Evolutionary conservation across 2,113 vertebrate genomes (phyloP).

Genomic region (Macaca mulatta): DNA sequence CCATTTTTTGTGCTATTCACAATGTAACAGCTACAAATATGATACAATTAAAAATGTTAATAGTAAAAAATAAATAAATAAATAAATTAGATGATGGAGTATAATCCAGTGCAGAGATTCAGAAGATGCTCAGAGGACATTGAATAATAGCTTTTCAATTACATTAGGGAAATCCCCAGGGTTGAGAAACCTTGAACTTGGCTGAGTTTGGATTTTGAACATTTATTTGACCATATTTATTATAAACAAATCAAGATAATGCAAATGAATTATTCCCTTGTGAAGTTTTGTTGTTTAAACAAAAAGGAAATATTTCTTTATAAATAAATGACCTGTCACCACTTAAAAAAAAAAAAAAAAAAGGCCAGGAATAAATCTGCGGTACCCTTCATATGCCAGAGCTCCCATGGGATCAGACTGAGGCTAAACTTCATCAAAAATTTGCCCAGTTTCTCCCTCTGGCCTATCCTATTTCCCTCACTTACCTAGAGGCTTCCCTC

Average conservation of each 20-base stretch:
- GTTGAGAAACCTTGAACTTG: conserved; percentile 2
- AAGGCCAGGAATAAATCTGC: background rate
- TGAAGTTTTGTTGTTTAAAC: conserved; percentile 31
- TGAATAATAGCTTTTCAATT: conserved; percentile 13
- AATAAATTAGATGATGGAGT: background rate
- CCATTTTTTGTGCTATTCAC: no score
- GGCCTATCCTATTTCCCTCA: background rate
- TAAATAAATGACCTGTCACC: conserved; percentile 37
- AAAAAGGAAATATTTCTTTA: conserved; percentile 43
- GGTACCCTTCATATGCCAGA: background rate
- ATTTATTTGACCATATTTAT: conserved; percentile 54
- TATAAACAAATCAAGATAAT: conserved; percentile 62
- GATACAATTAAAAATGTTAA: no score
- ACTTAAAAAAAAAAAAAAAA: background rate
- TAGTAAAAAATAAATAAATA: no score
- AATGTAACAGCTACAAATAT: no score
- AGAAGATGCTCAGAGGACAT: background rate
- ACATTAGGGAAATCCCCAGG: background rate
- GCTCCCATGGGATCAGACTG: background rate
- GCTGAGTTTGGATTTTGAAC: conserved; percentile 30
- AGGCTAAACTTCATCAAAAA: background rate
- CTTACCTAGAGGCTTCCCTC: background rate
- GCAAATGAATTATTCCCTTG: conserved; percentile 54
- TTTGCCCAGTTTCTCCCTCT: background rate
- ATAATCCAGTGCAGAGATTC: background rate